Base-by-base conservation (phyloP, 2,888 invertebrate species). In the Drosophila neonasuta region DNA sequence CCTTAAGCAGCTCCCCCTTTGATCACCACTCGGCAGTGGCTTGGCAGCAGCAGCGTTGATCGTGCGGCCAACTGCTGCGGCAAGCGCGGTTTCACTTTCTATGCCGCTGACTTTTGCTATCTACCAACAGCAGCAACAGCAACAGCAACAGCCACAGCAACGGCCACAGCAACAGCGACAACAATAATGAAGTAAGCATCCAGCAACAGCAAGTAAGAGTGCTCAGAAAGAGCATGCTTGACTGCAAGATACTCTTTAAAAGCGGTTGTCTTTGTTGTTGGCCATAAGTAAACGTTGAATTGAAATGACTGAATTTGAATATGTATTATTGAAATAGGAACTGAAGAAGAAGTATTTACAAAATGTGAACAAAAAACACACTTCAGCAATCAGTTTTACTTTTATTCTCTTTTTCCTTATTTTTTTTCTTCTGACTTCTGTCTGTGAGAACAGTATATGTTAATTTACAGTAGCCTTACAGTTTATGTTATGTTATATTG, bases 41-140 rank as follows among this genome's bases (percentile, higher is more conserved):
- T 24, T 24, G 24, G 24, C 24, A 24, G 24, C 24, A 24, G 36
- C 70, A 36, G 64, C 54, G 65, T 17, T 48, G 76, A 77, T 77
- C 76, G 76, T 84, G 79, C 71, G 82, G 84, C 81, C 77, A 80
- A 83, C 74, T 75, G 78, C 77, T 72, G 72, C 65, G 67, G 77
- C 68, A 62, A 75, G 63, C 72, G 70, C 66, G 81, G 83, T 84
- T 84, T 84, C 83, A 84, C 83, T 84, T 84, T 84, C 83, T 83
- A 83, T 80, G 83, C 80, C 71, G 73, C 80, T 74, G 80, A 85
- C 80, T 82, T 71, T 85, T 80, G 82, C 80, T 81, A 81, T 84
- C 84, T 74, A 75, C 68, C 69, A 64, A 65, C 73, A 74, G 50
- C 77, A 61, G 46, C 75, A 51, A 42, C 71, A 66, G 17, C 62